Conservation (phyloP, 2,113 vertebrate genomes). For the Sorex araneus region DNA sequence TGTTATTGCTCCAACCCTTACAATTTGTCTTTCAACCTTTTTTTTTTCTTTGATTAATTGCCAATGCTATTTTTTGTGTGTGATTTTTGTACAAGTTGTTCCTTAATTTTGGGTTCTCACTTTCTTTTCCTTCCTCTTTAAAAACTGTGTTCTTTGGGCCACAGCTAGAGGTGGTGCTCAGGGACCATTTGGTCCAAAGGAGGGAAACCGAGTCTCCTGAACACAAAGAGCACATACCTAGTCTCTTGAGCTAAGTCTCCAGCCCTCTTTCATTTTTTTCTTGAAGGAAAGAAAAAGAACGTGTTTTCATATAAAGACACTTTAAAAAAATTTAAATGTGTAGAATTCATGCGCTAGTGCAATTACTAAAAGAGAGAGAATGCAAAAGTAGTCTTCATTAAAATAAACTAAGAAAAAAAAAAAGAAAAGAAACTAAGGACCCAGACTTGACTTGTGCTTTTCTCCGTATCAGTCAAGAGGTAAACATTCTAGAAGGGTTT, state of each 20-base stretch:
- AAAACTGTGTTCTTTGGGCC: too few species aligned
- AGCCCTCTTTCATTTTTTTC: not conserved
- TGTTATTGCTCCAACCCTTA: too few species aligned
- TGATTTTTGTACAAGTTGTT: constrained; percentile 10
- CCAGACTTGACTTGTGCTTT: not conserved
- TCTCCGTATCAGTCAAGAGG: not conserved
- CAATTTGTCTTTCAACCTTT: not conserved
- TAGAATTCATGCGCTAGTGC: constrained; percentile 11
- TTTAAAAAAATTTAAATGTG: not conserved
- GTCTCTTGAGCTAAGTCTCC: too few species aligned
- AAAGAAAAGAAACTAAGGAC: not conserved
- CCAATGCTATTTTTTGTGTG: not conserved
- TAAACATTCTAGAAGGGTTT: not conserved
- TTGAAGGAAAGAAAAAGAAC: not conserved
- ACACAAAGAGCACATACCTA: too few species aligned
- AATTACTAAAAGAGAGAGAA: not conserved
- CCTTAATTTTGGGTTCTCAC: not conserved
- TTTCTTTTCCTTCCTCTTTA: too few species aligned
- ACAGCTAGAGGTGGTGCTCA: too few species aligned
- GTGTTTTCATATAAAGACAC: not conserved
- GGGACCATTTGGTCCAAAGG: too few species aligned
- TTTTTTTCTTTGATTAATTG: not conserved
- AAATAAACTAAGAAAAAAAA: not conserved
- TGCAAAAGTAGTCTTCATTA: constrained; percentile 8
- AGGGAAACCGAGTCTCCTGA: too few species aligned